These are phyloP conservation scores for Drosophila ogumai DNA, from an alignment of 1,140 invertebrate genomes.

Conservation along the genomic window DNA sequence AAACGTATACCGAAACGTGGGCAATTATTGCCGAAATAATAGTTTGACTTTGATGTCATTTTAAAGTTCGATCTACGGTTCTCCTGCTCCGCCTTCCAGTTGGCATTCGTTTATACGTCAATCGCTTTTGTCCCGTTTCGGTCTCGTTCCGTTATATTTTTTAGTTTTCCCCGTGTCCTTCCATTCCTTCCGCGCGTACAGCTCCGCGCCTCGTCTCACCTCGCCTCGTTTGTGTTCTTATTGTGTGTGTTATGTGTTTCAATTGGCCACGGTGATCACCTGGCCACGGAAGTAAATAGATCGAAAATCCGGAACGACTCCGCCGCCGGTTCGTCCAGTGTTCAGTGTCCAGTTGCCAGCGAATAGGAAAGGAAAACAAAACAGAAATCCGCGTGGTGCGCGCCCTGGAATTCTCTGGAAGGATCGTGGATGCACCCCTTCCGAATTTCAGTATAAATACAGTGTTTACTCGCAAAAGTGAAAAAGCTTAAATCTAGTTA, in stretches of 20 bases:
- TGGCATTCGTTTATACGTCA: conserved; percentile 5
- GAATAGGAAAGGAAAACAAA: conserved; percentile 19
- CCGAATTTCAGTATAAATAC: neutral
- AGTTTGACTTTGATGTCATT: conserved; percentile 24
- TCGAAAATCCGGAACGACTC: neutral
- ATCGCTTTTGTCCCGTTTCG: conserved; percentile 14
- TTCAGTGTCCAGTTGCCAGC: neutral
- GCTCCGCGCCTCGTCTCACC: neutral
- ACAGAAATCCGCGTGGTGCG: neutral
- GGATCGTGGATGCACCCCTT: neutral
- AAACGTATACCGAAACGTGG: conserved; percentile 2
- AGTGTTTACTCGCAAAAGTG: conserved; percentile 10
- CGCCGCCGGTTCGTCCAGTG: conserved; percentile 8
- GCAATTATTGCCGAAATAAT: conserved; percentile 9
- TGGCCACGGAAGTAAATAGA: neutral
- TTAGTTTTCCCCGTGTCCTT: conserved; percentile 47
- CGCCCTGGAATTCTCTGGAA: conserved; percentile 5
- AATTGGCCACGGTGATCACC: neutral
- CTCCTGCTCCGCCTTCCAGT: conserved; percentile 1
- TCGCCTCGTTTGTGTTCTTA: conserved; percentile 9
- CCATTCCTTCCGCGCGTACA: conserved; percentile 28
- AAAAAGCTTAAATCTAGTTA: conserved; percentile 1
- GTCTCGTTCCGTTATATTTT: conserved; percentile 32
- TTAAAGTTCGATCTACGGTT: neutral
- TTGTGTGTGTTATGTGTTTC: conserved; percentile 14